These are phyloP conservation scores for Pinctada fucata DNA, from an alignment of 2,888 invertebrate genomes.

Conservation along the genomic window DNA sequence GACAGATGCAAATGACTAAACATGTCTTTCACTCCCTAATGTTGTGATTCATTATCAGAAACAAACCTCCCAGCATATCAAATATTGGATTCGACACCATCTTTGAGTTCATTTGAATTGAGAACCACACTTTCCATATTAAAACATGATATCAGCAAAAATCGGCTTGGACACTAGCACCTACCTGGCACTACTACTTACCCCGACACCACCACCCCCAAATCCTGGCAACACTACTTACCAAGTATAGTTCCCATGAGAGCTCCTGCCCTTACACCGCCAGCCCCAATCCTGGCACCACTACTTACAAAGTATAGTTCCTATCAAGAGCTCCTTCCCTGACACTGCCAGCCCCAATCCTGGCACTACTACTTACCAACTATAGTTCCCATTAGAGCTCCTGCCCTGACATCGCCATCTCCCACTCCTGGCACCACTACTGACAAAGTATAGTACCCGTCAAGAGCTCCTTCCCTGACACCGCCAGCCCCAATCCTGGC, in stretches of 20 bases:
- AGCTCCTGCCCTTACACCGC: constrained; percentile 57
- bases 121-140: too few relatives aligned
- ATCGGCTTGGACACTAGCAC: constrained; percentile 61
- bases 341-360: constrained; percentile 57
- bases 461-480: constrained; percentile 45
- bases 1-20: too few relatives aligned
- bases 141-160: constrained; percentile 19
- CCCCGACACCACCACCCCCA: constrained; percentile 59
- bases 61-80: too few relatives aligned
- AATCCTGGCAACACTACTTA: constrained; percentile 39
- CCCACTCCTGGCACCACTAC: too few relatives aligned
- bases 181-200: constrained; percentile 28
- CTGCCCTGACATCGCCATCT: too few relatives aligned
- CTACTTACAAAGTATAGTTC: neutral
- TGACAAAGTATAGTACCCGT: constrained; percentile 56
- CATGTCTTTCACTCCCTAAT: too few relatives aligned
- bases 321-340: constrained; percentile 23
- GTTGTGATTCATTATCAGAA: too few relatives aligned
- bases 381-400: too few relatives aligned
- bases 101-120: too few relatives aligned
- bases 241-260: constrained; percentile 68
- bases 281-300: constrained; percentile 43
- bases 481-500: too few relatives aligned
- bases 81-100: too few relatives aligned
- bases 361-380: neutral